Base-by-base conservation (phyloP, 2,113 vertebrate genomes). In the Globicephala melas region DNA sequence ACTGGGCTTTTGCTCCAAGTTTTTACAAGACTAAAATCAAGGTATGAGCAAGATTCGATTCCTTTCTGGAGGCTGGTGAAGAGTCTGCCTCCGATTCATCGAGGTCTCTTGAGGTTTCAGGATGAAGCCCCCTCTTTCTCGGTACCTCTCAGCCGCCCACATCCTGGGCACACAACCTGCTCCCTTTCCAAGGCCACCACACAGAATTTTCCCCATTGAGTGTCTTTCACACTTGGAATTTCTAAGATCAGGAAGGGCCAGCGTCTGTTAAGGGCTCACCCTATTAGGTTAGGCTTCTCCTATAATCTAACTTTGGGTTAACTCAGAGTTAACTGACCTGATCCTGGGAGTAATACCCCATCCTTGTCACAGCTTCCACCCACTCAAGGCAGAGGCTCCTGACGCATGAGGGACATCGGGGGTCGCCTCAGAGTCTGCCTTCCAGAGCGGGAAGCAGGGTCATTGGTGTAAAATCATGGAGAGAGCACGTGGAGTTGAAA, bases 351-450 rank as follows among this genome's bases (percentile, higher is more conserved):
- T 63, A 4, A 68, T 31, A 58, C 12, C 18, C 13, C 41, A n/a
- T 68, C 25, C 58, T 60, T 44, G 60, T 58, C 53, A 33, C 26
- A 62, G 44, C 18, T 58, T 58, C 23, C 8, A 4, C 47, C 70
- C 47, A 31, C 2, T 94, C 41, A 21, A 67, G 31, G 17, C 13
- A 26, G 33, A 21, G 77, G 7, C 31, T 65, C 70, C 13, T 17
- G 25, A 80, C 5, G 6, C 33, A 3, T 0, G 5, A 6, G 18
- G 31, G 13, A 28, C 36, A 15, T 6, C 15, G 8, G 33, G 8
- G 25, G 18, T 67, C 20, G 33, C 20, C 14, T 50, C 58, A 84
- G 53, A 33, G 2, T 70, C 68, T 63, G 28, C n/a, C 44, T 58
- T 18, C 25, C 15, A 38, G 20, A 13, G 20, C 3, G 21, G 23